These are phyloP conservation scores for Oligia latruncula DNA, from an alignment of 2,888 invertebrate genomes.

Conservation along the genomic window DNA sequence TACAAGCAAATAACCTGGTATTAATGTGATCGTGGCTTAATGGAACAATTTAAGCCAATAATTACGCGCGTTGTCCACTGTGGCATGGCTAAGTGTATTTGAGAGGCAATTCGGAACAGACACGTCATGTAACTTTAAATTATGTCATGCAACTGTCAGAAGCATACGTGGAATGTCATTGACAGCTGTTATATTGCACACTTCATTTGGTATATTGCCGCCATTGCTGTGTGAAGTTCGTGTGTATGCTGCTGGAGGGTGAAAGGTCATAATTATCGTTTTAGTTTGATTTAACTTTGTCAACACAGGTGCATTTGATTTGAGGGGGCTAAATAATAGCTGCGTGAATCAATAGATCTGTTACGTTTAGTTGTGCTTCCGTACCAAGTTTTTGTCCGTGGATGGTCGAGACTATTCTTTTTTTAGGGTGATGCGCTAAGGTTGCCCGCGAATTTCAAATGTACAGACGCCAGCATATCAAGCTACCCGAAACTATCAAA, in stretches of 20 bases:
- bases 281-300: constrained; percentile 2
- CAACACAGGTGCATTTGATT: constrained; percentile 7
- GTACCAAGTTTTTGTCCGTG: too few species aligned
- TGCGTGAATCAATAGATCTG: too few species aligned
- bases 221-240: constrained; percentile 4
- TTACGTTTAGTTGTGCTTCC: too few species aligned
- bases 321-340: too few species aligned
- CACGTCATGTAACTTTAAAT: constrained; percentile 65
- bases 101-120: constrained; percentile 72
- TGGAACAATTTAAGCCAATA: constrained; percentile 55
- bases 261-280: constrained; percentile 3
- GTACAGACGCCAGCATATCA: too few species aligned
- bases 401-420: not conserved
- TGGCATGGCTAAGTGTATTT: constrained; percentile 63
- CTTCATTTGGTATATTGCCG: constrained; percentile 47
- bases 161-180: constrained; percentile 48
- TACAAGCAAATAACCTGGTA: constrained; percentile 37
- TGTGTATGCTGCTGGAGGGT: constrained; percentile 1
- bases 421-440: too few species aligned
- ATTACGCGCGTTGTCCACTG: constrained; percentile 64
- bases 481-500: too few species aligned
- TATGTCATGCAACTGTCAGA: constrained; percentile 68
- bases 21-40: constrained; percentile 46
- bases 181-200: constrained; percentile 51
- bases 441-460: too few species aligned